phyloP scores from a whole-genome alignment of 1,140 invertebrate genomes.

The Scaptomyza montana region DNA sequence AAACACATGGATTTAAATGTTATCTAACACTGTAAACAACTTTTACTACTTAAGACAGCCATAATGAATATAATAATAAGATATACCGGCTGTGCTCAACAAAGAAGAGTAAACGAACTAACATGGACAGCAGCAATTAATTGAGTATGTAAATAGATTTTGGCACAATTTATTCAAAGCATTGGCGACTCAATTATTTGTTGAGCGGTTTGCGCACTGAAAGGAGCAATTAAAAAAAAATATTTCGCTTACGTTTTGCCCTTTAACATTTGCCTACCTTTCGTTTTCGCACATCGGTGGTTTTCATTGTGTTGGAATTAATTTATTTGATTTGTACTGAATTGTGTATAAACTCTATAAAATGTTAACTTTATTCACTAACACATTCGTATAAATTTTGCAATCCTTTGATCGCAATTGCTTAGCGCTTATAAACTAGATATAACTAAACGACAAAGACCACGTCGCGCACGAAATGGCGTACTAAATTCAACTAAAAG shows the following conservation, averaged over 20 bases:
- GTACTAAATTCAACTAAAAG: conserved; percentile 40
- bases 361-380: conserved; percentile 26
- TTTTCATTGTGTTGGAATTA: conserved; percentile 49
- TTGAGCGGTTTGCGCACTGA: conserved; percentile 14
- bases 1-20: not conserved
- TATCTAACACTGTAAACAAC: not conserved
- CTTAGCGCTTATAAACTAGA: not conserved
- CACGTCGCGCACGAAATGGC: conserved; percentile 36
- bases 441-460: conserved; percentile 8
- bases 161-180: conserved; percentile 40
- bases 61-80: not conserved
- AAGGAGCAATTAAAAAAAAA: conserved; percentile 32
- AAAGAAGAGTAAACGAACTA: not conserved
- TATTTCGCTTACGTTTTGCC: conserved; percentile 26
- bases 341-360: conserved; percentile 49
- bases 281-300: conserved; percentile 67
- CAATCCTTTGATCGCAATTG: conserved; percentile 13
- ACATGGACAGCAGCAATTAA: conserved; percentile 2
- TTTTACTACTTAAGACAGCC: not conserved
- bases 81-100: not conserved
- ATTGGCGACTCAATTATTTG: conserved; percentile 26
- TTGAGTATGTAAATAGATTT: conserved; percentile 38
- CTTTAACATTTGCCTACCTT: conserved; percentile 68
- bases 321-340: conserved; percentile 32
- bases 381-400: conserved; percentile 26